Evolutionary conservation across 2,113 vertebrate species (phyloP).

Genomic region (Sceloporus tristichus): DNA sequence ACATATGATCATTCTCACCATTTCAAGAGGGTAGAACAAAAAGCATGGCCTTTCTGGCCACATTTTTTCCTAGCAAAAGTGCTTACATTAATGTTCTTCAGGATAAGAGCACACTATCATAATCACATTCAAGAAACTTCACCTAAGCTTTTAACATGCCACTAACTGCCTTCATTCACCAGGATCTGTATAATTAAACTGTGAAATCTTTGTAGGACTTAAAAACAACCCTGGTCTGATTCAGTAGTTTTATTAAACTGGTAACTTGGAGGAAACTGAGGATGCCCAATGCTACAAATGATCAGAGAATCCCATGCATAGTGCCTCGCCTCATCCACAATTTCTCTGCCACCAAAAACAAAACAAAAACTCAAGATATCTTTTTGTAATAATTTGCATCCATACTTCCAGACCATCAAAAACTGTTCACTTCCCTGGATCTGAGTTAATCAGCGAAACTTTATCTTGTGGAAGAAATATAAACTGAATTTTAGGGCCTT

Average conservation of each 20-base stretch:
- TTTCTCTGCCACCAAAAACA: slow-evolving; percentile 47
- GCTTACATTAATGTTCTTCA: slow-evolving; percentile 51
- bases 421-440: slow-evolving; percentile 69
- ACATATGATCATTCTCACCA: slow-evolving; percentile 65
- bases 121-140: slow-evolving; percentile 48
- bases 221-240: slow-evolving; percentile 51
- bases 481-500: slow-evolving; percentile 82
- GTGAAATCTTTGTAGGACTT: slow-evolving; percentile 59
- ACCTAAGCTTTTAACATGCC: slow-evolving; percentile 61
- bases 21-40: slow-evolving; percentile 59
- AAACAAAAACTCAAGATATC: slow-evolving; percentile 53
- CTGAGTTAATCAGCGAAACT: slow-evolving; percentile 67
- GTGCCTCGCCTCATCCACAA: slow-evolving; percentile 56
- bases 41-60: slow-evolving; percentile 59
- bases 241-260: slow-evolving; percentile 35
- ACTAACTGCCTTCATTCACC: slow-evolving; percentile 49
- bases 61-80: slow-evolving; percentile 38
- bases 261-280: slow-evolving; percentile 60
- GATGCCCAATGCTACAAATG: slow-evolving; percentile 43
- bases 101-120: slow-evolving; percentile 52
- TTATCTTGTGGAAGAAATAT: slow-evolving; percentile 74
- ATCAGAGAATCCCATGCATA: slow-evolving; percentile 26
- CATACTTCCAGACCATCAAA: slow-evolving; percentile 72
- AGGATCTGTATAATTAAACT: slow-evolving; percentile 26
- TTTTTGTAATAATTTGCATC: slow-evolving; percentile 58